Conservation (phyloP, 2,888 invertebrate genomes). For the Amaurobius ferox region DNA sequence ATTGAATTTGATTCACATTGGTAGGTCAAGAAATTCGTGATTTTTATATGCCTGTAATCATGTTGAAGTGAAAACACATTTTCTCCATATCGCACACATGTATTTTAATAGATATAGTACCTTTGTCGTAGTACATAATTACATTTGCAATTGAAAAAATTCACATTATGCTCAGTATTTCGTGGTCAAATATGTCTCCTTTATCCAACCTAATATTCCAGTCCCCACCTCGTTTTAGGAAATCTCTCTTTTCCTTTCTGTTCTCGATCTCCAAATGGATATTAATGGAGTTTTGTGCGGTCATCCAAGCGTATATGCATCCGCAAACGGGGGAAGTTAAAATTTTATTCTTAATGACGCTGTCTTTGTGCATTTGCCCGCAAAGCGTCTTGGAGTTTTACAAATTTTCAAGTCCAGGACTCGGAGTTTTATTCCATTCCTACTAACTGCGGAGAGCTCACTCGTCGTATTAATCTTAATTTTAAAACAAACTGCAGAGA, state of each 20-base stretch:
- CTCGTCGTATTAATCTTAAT: slow-evolving; percentile 9
- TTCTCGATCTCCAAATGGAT: slow-evolving; percentile 61
- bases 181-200: not conserved
- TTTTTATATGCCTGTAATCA: too few species aligned
- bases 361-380: slow-evolving; percentile 67
- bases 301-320: slow-evolving; percentile 65
- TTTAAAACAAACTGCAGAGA: slow-evolving; percentile 1
- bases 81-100: too few species aligned
- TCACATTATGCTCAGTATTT: not conserved
- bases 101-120: too few species aligned
- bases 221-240: slow-evolving; percentile 41
- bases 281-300: slow-evolving; percentile 68
- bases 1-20: too few species aligned
- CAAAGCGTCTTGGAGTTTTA: slow-evolving; percentile 39
- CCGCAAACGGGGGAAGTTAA: slow-evolving; percentile 54
- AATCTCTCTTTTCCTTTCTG: slow-evolving; percentile 65
- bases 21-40: too few species aligned
- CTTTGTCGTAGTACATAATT: too few species aligned
- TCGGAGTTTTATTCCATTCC: not conserved
- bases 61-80: too few species aligned
- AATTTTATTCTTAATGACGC: slow-evolving; percentile 70
- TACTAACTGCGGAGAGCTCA: not conserved
- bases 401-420: slow-evolving; percentile 25
- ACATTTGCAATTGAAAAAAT: not conserved
- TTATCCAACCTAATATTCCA: not conserved